Evolutionary conservation across 2,113 vertebrate species (phyloP).

Genomic region (Andinoacara biseriatus): DNA sequence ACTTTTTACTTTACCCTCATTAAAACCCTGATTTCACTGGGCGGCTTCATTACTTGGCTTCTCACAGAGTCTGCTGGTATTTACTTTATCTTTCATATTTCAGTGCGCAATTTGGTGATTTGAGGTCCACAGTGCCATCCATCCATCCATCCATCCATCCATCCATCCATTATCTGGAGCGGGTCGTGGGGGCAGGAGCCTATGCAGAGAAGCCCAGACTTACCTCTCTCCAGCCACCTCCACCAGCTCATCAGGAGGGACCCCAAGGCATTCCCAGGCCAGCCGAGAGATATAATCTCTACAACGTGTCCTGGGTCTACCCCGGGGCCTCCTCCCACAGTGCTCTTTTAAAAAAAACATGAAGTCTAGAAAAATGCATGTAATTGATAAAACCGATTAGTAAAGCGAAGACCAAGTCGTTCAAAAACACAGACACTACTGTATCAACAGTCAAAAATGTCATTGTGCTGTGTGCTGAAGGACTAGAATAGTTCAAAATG

Average conservation of each 20-base stretch:
- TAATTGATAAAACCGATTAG: background rate
- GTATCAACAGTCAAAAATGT: background rate
- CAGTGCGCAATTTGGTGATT: constrained; percentile 31
- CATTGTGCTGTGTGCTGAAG: background rate
- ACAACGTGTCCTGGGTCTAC: too few species aligned
- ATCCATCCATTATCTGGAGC: too few species aligned
- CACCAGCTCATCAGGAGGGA: too few species aligned
- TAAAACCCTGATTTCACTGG: constrained; percentile 51
- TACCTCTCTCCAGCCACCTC: too few species aligned
- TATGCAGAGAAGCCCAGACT: too few species aligned
- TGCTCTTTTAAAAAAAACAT: too few species aligned
- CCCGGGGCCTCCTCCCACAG: too few species aligned
- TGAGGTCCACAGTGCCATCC: background rate
- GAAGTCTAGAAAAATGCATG: background rate
- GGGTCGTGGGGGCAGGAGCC: too few species aligned
- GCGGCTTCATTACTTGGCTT: constrained; percentile 57
- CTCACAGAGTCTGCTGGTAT: constrained; percentile 16
- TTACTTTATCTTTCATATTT: constrained; percentile 32
- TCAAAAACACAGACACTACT: background rate
- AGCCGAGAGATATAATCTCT: too few species aligned
- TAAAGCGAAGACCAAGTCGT: background rate
- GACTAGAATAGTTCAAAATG: background rate
- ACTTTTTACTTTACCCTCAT: constrained; percentile 45
- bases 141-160: too few species aligned
- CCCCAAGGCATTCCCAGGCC: too few species aligned